Conservation (phyloP, 2,113 vertebrate genomes). For the Ceratotherium simum region DNA sequence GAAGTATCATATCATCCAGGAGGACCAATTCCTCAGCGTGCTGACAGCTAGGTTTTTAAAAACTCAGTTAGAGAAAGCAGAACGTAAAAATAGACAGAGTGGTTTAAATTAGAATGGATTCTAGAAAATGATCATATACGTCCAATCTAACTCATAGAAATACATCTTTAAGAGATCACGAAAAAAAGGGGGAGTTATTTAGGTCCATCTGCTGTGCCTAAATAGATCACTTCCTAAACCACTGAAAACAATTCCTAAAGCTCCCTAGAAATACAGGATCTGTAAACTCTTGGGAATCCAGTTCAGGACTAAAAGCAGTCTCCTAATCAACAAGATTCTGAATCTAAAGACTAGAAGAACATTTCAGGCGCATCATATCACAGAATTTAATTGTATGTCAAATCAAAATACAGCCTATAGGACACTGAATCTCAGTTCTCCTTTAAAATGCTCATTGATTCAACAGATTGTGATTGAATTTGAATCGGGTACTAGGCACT, state of each 20-base stretch:
- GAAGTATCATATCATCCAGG: background rate
- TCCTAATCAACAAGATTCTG: background rate
- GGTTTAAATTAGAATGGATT: constrained; percentile 38
- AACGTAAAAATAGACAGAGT: constrained; percentile 51
- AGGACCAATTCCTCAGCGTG: background rate
- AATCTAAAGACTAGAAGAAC: background rate
- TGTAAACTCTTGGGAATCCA: background rate
- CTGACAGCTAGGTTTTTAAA: constrained; percentile 41
- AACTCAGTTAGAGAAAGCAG: background rate
- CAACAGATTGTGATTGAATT: background rate
- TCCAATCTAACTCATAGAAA: background rate
- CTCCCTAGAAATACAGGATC: background rate
- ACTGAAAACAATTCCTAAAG: background rate
- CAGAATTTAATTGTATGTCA: background rate
- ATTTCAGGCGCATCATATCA: background rate
- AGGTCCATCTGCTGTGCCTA: background rate
- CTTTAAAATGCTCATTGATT: background rate
- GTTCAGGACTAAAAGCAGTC: background rate
- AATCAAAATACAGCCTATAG: background rate
- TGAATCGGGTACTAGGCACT: background rate
- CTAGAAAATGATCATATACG: constrained; percentile 35
- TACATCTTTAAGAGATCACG: background rate
- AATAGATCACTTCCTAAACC: background rate
- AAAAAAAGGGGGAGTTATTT: background rate
- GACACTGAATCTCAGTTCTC: background rate